Percentiles rank a stretch among this genome's conserved stretches.
Conservation (phyloP, 2,797 vertebrate genomes). For the Tinamus major region DNA sequence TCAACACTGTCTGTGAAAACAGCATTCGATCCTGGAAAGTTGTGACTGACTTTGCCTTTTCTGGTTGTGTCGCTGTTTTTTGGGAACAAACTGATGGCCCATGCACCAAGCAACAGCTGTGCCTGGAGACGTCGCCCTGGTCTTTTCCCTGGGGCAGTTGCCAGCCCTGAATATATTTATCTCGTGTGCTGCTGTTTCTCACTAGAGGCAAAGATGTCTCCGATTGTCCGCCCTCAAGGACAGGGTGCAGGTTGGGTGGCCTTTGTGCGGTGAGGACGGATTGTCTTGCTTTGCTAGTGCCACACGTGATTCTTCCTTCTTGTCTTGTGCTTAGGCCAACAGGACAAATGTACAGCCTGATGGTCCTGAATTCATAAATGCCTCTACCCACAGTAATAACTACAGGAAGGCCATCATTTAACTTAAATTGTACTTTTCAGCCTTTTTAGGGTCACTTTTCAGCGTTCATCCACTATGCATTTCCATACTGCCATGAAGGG, state of each 20-base stretch:
- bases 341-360: not conserved
- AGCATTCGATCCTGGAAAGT: not conserved
- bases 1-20: not conserved
- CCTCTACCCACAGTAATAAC: not conserved
- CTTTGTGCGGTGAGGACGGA: not conserved
- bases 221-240: not conserved
- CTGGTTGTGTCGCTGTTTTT: not conserved
- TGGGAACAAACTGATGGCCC: not conserved
- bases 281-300: not conserved
- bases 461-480: not conserved
- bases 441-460: not conserved
- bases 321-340: not conserved
- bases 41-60: not conserved
- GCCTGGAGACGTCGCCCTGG: not conserved
- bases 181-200: not conserved
- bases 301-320: not conserved
- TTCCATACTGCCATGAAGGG: not conserved
- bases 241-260: not conserved
- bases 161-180: not conserved
- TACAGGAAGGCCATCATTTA: not conserved
- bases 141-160: not conserved
- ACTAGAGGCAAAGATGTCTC: not conserved
- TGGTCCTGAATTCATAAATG: not conserved
- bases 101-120: not conserved
- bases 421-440: not conserved